These are phyloP conservation scores for Brachyistius frenatus DNA, from an alignment of 2,113 vertebrate species.

Conservation along the genomic window DNA sequence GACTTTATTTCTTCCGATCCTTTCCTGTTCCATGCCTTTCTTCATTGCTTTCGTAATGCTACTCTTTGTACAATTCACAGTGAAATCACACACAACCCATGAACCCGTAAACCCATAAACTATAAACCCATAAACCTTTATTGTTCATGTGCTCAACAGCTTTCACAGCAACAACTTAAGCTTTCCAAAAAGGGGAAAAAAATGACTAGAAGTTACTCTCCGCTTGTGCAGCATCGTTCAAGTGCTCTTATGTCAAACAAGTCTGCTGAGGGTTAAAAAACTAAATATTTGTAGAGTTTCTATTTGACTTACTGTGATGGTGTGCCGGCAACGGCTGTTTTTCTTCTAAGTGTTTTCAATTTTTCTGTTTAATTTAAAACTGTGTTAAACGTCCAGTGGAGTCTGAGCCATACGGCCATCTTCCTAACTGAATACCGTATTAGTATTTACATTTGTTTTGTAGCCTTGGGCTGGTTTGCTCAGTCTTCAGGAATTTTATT, in stretches of 20 bases:
- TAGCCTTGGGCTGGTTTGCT: neutral
- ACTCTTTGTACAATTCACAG: neutral
- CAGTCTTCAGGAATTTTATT: neutral
- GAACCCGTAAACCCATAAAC: too few relatives aligned
- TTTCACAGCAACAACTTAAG: neutral
- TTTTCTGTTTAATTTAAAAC: constrained; percentile 3
- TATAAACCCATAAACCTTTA: too few relatives aligned
- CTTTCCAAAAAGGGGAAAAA: neutral
- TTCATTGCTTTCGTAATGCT: neutral
- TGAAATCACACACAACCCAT: neutral
- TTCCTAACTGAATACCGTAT: neutral
- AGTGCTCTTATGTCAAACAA: constrained; percentile 1
- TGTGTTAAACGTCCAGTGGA: neutral
- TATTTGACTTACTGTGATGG: constrained; percentile 1
- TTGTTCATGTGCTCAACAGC: neutral
- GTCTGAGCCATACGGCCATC: neutral
- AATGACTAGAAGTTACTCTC: neutral
- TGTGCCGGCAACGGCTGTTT: neutral
- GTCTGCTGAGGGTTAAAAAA: neutral
- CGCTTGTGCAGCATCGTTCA: neutral
- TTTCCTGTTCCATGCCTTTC: neutral
- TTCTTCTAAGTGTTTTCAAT: neutral
- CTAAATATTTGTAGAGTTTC: constrained; percentile 13
- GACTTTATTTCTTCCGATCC: neutral
- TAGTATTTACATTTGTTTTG: neutral